Percentiles rank a stretch among this genome's conserved stretches.
Evolutionary conservation across 2,888 invertebrate genomes (phyloP).

Genomic region (Rotaria sp.): DNA sequence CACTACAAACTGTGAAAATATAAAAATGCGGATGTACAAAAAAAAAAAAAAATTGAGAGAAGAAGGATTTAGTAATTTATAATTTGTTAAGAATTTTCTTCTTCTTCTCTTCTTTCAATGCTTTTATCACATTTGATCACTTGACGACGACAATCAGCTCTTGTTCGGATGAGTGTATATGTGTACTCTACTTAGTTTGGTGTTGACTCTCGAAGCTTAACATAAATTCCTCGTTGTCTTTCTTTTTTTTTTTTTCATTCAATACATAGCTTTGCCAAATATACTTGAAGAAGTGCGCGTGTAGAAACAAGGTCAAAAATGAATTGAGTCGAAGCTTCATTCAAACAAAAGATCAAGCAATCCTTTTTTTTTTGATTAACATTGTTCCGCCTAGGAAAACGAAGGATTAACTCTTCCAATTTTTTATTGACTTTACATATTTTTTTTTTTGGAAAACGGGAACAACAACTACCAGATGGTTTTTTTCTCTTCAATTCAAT

Average conservation of each 20-base stretch:
- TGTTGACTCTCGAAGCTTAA: slow-evolving; percentile 28
- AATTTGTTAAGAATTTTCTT: background rate
- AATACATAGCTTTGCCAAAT: slow-evolving; percentile 12
- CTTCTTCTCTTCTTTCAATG: background rate
- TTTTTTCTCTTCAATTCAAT: background rate
- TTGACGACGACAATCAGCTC: slow-evolving; percentile 24
- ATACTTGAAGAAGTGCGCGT: slow-evolving; percentile 19
- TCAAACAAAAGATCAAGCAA: slow-evolving; percentile 14
- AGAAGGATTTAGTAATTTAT: background rate
- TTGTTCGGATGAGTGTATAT: slow-evolving; percentile 21
- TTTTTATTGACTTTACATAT: background rate
- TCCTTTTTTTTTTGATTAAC: slow-evolving; percentile 9
- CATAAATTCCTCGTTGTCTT: slow-evolving; percentile 13
- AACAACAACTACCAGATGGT: background rate
- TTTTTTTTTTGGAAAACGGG: background rate
- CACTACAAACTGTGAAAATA: background rate
- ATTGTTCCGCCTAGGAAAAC: slow-evolving; percentile 6
- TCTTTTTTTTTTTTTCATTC: background rate
- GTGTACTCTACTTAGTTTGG: background rate
- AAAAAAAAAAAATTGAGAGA: background rate
- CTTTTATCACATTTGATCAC: slow-evolving; percentile 24
- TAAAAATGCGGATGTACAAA: background rate
- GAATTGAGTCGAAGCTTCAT: slow-evolving; percentile 21
- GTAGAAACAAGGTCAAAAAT: slow-evolving; percentile 27
- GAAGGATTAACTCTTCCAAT: background rate